Base-by-base conservation (phyloP, 2,797 vertebrate genomes). In the Argyrosomus regius region DNA sequence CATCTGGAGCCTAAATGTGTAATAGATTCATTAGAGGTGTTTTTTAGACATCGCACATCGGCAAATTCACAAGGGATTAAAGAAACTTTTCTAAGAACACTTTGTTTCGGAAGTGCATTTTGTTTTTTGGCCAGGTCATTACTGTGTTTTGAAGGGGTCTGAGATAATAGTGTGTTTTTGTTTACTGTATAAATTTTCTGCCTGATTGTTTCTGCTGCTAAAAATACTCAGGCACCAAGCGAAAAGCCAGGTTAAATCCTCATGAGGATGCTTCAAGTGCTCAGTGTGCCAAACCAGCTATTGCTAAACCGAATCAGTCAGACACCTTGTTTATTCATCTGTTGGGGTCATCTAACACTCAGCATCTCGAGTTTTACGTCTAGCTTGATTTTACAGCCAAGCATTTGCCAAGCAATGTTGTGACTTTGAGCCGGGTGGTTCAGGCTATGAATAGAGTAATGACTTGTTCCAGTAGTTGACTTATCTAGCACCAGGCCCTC, bases 361-460 rank as follows among this genome's bases (percentile, higher is more conserved):
- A 60, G 20, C 45, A 26, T 78, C 20, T 67, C 54, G 67, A 14
- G 26, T 78, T 87, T 81, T 75, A 85, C 62, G 54, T n/a, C 28
- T 31, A 18, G 49, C 64, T 81, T 78, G 52, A 68, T 60, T 77
- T 77, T 84, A 77, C 45, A 61, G 56, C 66, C 49, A 52, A 43
- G 66, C 58, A 64, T 58, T 58, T 59, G 9, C 57, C 28, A 48
- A 18, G 14, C 77, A 61, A 59, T 79, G 39, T 41, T 43, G 20
- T 72, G 49, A 53, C 1, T 17, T 58, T 16, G 22, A 74, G 43
- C 41, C 3, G 8, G 50, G 74, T n/a, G 48, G 69, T 59, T 20
- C 28, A 10, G 20, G 45, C 86, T 87, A 86, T 87, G 57, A 80
- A 83, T 88, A 85, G 72, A 77, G 41, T 45, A 63, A 24, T 41